Percentiles rank a stretch among this genome's conserved stretches.
These are phyloP conservation scores for Pseudobourletiella spinata DNA, from an alignment of 1,140 invertebrate genomes.

Conservation along the genomic window DNA sequence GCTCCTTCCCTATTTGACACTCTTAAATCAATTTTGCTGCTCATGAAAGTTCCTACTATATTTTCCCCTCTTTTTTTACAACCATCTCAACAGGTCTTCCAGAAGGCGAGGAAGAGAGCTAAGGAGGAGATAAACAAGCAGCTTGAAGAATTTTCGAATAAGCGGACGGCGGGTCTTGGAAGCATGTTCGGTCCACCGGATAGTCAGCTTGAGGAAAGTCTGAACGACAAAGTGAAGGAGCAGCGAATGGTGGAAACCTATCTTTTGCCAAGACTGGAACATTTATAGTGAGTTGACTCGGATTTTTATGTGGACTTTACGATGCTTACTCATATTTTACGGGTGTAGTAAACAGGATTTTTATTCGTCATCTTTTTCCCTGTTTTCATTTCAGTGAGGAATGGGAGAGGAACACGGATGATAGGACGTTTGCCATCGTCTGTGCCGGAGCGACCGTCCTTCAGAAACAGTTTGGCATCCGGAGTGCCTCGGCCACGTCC, in stretches of 20 bases:
- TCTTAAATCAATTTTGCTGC: too few species aligned
- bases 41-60: too few species aligned
- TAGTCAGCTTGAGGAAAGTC: constrained; percentile 64
- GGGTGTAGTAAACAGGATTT: neutral
- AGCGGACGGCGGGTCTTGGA: constrained; percentile 78
- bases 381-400: constrained; percentile 50
- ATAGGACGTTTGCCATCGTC: constrained; percentile 58
- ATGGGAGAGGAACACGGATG: constrained; percentile 60
- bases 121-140: constrained; percentile 75
- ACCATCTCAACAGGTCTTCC: constrained; percentile 62
- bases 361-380: constrained; percentile 13
- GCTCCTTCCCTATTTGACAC: too few species aligned
- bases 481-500: constrained; percentile 45
- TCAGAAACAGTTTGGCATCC: constrained; percentile 58
- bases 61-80: too few species aligned
- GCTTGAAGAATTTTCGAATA: constrained; percentile 79
- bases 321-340: neutral
- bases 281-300: constrained; percentile 49
- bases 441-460: constrained; percentile 71
- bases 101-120: constrained; percentile 70
- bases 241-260: constrained; percentile 61
- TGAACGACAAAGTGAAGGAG: constrained; percentile 71
- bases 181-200: constrained; percentile 80
- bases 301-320: neutral
- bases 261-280: constrained; percentile 62